phyloP scores from a whole-genome alignment of 2,113 vertebrate genomes.

The Isichthys henryi region DNA sequence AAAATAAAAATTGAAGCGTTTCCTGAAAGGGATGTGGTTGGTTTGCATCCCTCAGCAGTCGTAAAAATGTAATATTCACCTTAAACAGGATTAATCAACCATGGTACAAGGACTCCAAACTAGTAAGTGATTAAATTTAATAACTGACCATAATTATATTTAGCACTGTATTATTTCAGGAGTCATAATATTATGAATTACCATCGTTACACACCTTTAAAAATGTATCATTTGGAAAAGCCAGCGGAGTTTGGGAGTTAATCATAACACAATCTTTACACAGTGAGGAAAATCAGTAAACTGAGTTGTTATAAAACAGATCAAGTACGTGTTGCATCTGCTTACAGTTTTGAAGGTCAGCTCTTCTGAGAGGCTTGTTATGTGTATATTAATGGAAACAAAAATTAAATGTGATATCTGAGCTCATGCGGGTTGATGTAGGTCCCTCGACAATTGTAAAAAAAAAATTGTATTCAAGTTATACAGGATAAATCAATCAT shows the following conservation, averaged over 20 bases:
- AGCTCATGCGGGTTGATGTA: not conserved
- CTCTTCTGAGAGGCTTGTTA: not conserved
- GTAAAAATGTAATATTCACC: not conserved
- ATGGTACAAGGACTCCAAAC: not conserved
- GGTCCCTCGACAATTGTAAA: not conserved
- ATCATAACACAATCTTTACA: not conserved
- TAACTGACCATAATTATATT: not conserved
- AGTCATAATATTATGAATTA: not conserved
- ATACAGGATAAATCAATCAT: not conserved
- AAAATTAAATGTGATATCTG: not conserved
- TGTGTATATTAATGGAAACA: not conserved
- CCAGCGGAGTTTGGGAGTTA: not conserved
- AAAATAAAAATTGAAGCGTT: not conserved
- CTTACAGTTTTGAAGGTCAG: not conserved
- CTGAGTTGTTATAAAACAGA: not conserved
- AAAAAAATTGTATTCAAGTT: not conserved
- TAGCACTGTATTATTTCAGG: not conserved
- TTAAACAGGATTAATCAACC: not conserved
- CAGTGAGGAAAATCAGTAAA: conserved; percentile 4
- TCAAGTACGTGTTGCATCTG: not conserved
- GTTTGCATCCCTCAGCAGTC: not conserved
- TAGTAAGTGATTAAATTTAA: not conserved
- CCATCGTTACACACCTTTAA: not conserved
- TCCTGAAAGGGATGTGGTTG: not conserved
- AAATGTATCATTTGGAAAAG: not conserved